Evolutionary conservation across 2,113 vertebrate genomes (phyloP).

Genomic region (Catharus fuscescens): DNA sequence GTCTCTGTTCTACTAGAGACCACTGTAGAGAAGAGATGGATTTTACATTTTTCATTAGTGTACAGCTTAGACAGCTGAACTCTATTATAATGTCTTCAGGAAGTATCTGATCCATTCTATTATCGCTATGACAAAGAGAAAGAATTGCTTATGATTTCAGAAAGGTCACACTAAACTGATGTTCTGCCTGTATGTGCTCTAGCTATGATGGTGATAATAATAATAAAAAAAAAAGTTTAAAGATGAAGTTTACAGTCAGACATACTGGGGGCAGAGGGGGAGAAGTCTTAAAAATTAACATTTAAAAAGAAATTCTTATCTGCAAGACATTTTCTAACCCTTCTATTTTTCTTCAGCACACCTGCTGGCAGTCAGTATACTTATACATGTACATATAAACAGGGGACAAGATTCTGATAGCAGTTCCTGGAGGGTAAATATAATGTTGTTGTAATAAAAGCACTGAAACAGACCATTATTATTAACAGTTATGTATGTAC

Average conservation of each 20-base stretch:
- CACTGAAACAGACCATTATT: not conserved
- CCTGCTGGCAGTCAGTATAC: constrained; percentile 51
- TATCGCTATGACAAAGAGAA: constrained; percentile 79
- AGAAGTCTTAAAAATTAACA: constrained; percentile 67
- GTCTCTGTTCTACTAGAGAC: constrained; percentile 51
- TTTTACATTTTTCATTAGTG: constrained; percentile 81
- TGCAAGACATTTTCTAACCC: constrained; percentile 50
- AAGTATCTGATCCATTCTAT: constrained; percentile 80
- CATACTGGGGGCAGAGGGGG: not conserved
- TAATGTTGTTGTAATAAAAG: not conserved
- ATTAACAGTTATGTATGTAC: not conserved
- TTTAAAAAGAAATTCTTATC: constrained; percentile 75
- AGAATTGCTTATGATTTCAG: constrained; percentile 76
- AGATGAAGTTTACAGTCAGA: constrained; percentile 74
- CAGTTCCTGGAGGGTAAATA: constrained; percentile 8
- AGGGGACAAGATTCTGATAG: constrained; percentile 33
- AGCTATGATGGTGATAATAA: constrained; percentile 57
- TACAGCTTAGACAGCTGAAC: constrained; percentile 78
- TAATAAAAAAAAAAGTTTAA: constrained; percentile 54
- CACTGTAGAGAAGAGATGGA: constrained; percentile 44
- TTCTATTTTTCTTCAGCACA: constrained; percentile 60
- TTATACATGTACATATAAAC: constrained; percentile 56
- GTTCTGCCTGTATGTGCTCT: constrained; percentile 68
- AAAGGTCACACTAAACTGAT: constrained; percentile 78
- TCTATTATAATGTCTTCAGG: constrained; percentile 79